A percentile compares a stretch with the other conserved stretches of the same genome.
Conservation (phyloP, 2,797 vertebrate species). For the Melopsittacus undulatus region DNA sequence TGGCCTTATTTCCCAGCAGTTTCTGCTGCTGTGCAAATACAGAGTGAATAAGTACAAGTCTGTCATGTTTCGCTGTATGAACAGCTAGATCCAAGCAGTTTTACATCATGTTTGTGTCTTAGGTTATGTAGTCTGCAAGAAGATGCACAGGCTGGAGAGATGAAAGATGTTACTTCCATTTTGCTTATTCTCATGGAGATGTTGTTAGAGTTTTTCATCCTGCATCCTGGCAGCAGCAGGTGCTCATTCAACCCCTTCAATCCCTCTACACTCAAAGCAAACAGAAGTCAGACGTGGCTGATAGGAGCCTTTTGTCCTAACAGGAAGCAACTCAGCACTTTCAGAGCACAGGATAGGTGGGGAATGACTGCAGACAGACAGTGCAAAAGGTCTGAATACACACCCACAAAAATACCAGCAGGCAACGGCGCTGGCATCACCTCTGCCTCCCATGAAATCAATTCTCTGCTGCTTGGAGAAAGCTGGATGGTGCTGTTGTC, state of each 20-base stretch:
- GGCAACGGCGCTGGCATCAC: accelerated
- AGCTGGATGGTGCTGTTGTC: accelerated
- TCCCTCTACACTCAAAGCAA: background rate
- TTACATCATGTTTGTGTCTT: background rate
- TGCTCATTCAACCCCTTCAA: background rate
- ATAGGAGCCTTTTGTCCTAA: background rate
- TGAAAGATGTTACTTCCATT: background rate
- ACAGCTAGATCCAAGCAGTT: background rate
- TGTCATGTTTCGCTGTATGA: background rate
- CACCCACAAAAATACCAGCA: background rate
- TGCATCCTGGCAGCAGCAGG: background rate
- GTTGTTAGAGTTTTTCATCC: background rate
- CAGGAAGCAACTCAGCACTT: slow-evolving; percentile 19
- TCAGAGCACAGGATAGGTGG: background rate
- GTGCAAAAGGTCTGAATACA: background rate
- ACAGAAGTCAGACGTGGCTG: background rate
- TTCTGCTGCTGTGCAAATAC: background rate
- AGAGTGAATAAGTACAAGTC: background rate
- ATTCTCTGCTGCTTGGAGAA: background rate
- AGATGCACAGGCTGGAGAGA: background rate
- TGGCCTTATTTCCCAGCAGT: background rate
- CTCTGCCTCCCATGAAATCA: background rate
- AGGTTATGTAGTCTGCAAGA: background rate
- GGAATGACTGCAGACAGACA: background rate
- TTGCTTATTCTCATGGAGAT: background rate